phyloP scores from a whole-genome alignment of 2,888 invertebrate species.

The Stramonita haemastoma region DNA sequence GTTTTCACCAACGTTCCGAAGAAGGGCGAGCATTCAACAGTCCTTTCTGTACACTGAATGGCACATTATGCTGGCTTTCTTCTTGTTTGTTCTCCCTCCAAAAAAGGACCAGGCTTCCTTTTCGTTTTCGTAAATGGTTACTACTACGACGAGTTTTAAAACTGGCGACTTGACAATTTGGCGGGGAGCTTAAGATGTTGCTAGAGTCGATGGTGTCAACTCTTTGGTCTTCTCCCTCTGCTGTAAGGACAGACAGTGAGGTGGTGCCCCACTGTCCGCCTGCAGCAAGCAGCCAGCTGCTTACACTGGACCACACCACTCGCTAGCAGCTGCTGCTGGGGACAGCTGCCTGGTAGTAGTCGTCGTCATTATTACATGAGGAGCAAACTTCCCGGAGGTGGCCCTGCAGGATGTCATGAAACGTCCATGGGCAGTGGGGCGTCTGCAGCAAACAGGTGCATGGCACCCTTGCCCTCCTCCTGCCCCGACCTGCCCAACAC shows the following conservation, averaged over 20 bases:
- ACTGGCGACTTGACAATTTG: no score
- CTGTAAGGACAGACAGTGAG: neutral
- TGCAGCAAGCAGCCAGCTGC: neutral
- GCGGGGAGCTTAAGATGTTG: no score
- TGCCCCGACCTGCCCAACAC: conserved; percentile 63
- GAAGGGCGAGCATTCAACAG: neutral
- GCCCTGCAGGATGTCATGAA: conserved; percentile 60
- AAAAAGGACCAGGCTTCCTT: no score
- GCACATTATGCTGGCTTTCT: neutral
- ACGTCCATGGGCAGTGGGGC: conserved; percentile 71
- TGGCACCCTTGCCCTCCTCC: conserved; percentile 60
- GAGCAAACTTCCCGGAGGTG: neutral
- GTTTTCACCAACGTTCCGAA: no score
- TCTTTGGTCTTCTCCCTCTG: no score
- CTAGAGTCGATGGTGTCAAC: no score
- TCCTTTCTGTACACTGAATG: conserved; percentile 11
- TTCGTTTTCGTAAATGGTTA: no score
- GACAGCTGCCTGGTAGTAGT: neutral
- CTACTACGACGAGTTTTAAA: no score
- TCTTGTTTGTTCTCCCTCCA: neutral
- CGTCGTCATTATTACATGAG: no score
- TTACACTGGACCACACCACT: neutral
- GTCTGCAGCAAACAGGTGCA: conserved; percentile 64
- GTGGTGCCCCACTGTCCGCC: neutral
- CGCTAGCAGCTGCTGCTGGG: neutral